phyloP scores from a whole-genome alignment of 37 sponge, comb jelly and placozoan genomes.

The Ephydatia muelleri region DNA sequence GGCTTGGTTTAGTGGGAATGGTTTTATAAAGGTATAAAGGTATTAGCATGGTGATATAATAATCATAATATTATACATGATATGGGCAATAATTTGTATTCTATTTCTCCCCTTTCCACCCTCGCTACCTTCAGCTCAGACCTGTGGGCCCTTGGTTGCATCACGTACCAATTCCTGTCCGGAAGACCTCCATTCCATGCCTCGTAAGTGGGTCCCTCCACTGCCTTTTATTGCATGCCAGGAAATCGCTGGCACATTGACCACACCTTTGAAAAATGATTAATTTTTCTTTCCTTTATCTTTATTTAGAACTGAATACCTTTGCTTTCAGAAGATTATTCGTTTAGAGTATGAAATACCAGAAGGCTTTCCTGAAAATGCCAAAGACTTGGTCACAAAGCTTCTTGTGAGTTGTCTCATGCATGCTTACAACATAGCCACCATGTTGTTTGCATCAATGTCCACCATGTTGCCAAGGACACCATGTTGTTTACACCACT shows the following conservation, averaged over 20 bases:
- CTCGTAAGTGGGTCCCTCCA: slow-evolving; percentile 55
- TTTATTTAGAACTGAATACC: slow-evolving; percentile 86
- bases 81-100: neutral
- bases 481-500: too few relatives aligned
- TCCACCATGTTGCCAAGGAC: too few relatives aligned
- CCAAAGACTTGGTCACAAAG: slow-evolving; percentile 67
- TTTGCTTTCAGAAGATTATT: slow-evolving; percentile 94
- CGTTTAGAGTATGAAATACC: slow-evolving; percentile 84
- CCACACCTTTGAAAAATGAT: neutral
- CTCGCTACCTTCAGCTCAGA: slow-evolving; percentile 75
- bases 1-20: too few relatives aligned
- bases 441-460: too few relatives aligned
- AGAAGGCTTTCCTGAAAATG: slow-evolving; percentile 87
- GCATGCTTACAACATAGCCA: too few relatives aligned
- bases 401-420: slow-evolving; percentile 74
- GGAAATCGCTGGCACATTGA: neutral
- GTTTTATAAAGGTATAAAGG: too few relatives aligned
- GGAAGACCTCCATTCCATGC: slow-evolving; percentile 97
- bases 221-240: neutral
- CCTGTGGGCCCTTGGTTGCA: slow-evolving; percentile 96
- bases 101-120: slow-evolving; percentile 9
- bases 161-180: slow-evolving; percentile 85
- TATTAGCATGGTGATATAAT: neutral
- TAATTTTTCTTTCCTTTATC: neutral
- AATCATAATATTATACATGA: neutral